Conservation (phyloP, 1,140 invertebrate genomes). For the Pseudomyrmex gracilis region DNA sequence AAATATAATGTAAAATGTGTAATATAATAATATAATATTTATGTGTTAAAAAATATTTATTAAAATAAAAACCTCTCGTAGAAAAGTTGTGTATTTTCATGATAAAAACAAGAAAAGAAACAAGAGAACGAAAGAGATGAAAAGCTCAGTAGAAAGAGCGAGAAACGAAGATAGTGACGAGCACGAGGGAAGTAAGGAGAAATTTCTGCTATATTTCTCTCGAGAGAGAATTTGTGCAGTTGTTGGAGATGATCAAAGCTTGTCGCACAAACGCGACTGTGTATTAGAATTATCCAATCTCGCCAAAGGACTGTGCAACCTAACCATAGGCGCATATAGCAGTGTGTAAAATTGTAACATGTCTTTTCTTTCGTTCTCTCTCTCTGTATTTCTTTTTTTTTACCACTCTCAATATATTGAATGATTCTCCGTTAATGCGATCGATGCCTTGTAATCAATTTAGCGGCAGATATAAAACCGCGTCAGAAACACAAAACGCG, state of each 20-base stretch:
- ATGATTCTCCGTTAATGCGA: conserved; percentile 19
- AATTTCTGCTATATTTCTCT: conserved; percentile 56
- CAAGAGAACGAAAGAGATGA: conserved; percentile 52
- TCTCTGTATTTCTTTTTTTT: not conserved
- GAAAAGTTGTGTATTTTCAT: not conserved
- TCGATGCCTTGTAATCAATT: conserved; percentile 27
- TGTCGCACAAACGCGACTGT: conserved; percentile 71
- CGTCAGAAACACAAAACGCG: not conserved
- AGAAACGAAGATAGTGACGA: not conserved
- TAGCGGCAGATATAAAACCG: not conserved
- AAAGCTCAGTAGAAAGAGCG: conserved; percentile 11
- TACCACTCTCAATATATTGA: not conserved
- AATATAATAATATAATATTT: no score
- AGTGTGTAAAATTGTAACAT: conserved; percentile 65
- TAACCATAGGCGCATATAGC: conserved; percentile 60
- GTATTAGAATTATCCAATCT: conserved; percentile 81
- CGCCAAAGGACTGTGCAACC: conserved; percentile 56
- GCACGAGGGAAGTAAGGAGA: conserved; percentile 24
- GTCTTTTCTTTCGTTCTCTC: conserved; percentile 45
- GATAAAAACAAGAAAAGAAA: not conserved
- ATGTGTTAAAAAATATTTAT: no score
- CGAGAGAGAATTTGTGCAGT: conserved; percentile 67
- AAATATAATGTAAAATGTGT: no score
- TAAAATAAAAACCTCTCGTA: no score
- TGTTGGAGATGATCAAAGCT: conserved; percentile 78